Base-by-base conservation (phyloP, 1,140 invertebrate species). In the Drosophila bifasciata region DNA sequence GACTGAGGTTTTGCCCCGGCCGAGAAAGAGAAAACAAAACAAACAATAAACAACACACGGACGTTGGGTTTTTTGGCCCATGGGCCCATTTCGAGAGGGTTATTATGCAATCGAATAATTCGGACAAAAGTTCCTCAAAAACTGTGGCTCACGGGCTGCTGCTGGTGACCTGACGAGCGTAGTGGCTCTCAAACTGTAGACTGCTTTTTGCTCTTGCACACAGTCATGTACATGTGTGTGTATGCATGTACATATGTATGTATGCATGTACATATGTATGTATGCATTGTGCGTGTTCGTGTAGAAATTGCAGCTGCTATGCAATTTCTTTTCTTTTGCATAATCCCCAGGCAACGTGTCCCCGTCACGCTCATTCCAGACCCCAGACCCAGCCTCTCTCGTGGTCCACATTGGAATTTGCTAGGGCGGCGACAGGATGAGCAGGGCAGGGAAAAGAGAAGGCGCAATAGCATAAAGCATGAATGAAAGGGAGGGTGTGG, bases 271-370 rank as follows among this genome's bases (percentile, higher is more conserved):
- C 36, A 19, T 25, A 7, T 43, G 52, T 44, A 32, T 55, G 16
- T 25, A 7, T 43, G 52, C 40, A 32, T 55, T n/a, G n/a, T 6
- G 40, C 32, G 44, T 46, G 58, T n/a, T n/a, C 49, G 61, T 23
- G 17, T 45, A 49, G 48, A 49, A 53, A 32, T 28, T 61, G 58
- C 73, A 84, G 61, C 66, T 84, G 80, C 73, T 39, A 40, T 72
- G 72, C 67, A 76, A 72, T 85, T 85, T 76, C 64, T 79, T 72
- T 85, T 68, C 49, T 70, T 80, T 79, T 77, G 78, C 76, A 86
- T 85, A 85, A 85, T 85, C 77, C 77, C 77, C 58, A 57, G 55
- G 60, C 77, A 58, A 53, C 81, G 60, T 77, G 77, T 85, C 81
- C 72, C 50, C 81, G 68, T 85, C 81, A 86, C 81, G 81, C 81